Evolutionary conservation across 2,113 vertebrate species (phyloP).

Genomic region (Centropus bengalensis): DNA sequence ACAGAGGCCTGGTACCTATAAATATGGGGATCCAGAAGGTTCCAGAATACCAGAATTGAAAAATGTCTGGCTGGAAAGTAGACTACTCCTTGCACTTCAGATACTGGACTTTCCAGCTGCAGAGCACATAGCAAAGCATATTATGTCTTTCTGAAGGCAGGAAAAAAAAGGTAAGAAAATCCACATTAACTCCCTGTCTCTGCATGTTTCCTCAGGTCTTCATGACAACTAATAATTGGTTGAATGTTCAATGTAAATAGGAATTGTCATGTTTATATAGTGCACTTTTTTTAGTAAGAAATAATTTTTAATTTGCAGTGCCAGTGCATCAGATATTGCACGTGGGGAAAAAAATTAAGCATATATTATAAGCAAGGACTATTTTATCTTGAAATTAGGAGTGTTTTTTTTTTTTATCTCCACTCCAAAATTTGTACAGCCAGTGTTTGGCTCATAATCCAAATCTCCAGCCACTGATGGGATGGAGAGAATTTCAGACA

Average conservation of each 20-base stretch:
- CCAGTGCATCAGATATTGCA: not conserved
- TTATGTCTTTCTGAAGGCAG: not conserved
- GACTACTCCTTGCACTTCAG: not conserved
- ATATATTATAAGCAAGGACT: not conserved
- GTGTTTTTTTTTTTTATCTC: not conserved
- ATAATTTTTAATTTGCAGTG: not conserved
- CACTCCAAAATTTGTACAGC: not conserved
- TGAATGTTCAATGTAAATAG: not conserved
- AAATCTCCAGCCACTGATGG: not conserved
- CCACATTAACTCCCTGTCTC: not conserved
- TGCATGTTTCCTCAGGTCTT: not conserved
- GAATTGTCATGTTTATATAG: not conserved
- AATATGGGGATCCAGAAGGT: not conserved
- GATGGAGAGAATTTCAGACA: not conserved
- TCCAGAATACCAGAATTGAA: not conserved
- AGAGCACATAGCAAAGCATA: not conserved
- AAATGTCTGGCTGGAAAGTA: not conserved
- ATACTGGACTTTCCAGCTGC: not conserved
- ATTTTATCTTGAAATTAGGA: not conserved
- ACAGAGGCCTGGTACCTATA: not conserved
- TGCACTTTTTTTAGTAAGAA: not conserved
- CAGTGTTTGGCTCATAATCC: not conserved
- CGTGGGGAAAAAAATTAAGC: not conserved
- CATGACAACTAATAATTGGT: not conserved
- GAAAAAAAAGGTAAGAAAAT: not conserved